Conservation (phyloP, 2,113 vertebrate genomes). For the Solea solea region DNA sequence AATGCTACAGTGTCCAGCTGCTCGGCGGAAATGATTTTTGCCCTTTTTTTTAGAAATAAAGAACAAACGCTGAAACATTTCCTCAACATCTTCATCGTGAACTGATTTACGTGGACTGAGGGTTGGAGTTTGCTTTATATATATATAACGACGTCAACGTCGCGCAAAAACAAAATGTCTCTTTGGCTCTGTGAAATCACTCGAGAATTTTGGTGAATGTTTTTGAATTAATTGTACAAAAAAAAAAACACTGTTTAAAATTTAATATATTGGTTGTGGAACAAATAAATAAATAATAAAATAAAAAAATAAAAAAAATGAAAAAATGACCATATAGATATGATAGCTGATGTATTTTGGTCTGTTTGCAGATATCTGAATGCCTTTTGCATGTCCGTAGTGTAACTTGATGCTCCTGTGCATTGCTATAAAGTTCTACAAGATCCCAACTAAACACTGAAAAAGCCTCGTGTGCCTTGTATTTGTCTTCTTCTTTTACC, state of each 20-base stretch:
- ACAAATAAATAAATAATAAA: neutral
- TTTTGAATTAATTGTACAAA: too few species aligned
- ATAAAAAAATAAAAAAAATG: neutral
- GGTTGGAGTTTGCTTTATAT: neutral
- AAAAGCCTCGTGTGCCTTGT: neutral
- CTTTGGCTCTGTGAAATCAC: neutral
- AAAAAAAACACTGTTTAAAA: neutral
- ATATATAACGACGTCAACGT: neutral
- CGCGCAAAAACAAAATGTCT: neutral
- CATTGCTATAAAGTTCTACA: neutral
- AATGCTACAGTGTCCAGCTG: too few species aligned
- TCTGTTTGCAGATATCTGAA: slow-evolving; percentile 22
- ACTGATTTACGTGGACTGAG: too few species aligned
- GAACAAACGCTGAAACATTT: too few species aligned
- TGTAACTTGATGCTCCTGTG: slow-evolving; percentile 7
- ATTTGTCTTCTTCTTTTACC: slow-evolving; percentile 1
- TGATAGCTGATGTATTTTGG: slow-evolving; percentile 5
- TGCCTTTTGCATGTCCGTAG: slow-evolving; percentile 24
- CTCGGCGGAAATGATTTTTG: too few species aligned
- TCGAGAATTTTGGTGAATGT: neutral
- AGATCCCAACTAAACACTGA: neutral
- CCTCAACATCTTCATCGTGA: too few species aligned
- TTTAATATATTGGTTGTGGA: neutral
- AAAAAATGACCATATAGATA: neutral
- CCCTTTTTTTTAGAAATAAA: too few species aligned